Evolutionary conservation across 2,888 invertebrate species (phyloP).

Genomic region (Cryptosula pallasiana): DNA sequence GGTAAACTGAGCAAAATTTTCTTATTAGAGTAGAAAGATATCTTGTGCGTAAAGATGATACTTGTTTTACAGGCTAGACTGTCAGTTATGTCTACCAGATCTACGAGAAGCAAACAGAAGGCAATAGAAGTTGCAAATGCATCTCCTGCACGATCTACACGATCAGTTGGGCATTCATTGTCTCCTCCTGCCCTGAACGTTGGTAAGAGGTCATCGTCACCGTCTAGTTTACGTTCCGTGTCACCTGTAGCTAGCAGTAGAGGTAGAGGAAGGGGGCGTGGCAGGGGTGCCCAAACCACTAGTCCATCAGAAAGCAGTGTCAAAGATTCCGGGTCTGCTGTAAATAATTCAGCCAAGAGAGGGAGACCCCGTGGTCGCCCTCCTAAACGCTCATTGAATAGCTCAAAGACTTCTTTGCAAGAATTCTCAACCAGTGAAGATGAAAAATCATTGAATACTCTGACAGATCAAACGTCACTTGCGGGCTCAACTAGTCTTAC

Average conservation of each 20-base stretch:
- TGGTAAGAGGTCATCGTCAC: slow-evolving; percentile 3
- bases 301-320: neutral
- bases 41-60: too few species aligned
- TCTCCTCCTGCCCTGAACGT: slow-evolving; percentile 4
- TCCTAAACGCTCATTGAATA: too few species aligned
- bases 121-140: neutral
- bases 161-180: neutral
- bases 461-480: too few species aligned
- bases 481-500: too few species aligned
- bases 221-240: neutral
- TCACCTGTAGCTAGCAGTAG: neutral
- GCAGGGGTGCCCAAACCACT: neutral
- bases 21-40: too few species aligned
- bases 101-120: slow-evolving; percentile 13
- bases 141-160: neutral
- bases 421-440: too few species aligned
- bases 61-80: too few species aligned
- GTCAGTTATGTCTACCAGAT: neutral
- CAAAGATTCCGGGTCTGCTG: neutral
- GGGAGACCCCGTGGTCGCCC: slow-evolving; percentile 4
- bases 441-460: too few species aligned
- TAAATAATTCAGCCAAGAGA: neutral
- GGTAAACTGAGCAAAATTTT: too few species aligned
- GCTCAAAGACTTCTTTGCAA: too few species aligned
- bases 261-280: neutral